These are phyloP conservation scores for Planococcus citri DNA, from an alignment of 1,140 invertebrate genomes.

Conservation along the genomic window DNA sequence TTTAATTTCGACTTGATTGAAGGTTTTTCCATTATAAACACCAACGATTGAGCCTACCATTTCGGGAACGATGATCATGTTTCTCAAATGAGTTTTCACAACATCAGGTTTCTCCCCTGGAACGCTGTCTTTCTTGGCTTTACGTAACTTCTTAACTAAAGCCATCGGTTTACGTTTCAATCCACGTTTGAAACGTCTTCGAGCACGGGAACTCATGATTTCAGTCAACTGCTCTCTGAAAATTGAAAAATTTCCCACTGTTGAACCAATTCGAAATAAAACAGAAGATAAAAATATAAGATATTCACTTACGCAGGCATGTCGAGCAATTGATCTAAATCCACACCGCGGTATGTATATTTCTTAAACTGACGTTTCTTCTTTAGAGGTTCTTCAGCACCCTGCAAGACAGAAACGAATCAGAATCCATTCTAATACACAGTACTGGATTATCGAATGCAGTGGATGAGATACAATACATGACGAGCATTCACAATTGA, in stretches of 20 bases:
- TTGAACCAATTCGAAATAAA: not conserved
- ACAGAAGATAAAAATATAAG: conserved; percentile 9
- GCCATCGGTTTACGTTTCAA: conserved; percentile 94
- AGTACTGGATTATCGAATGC: too few species aligned
- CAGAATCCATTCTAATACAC: too few species aligned
- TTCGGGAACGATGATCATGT: conserved; percentile 99
- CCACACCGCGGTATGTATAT: conserved; percentile 97
- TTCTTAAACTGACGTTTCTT: conserved; percentile 99
- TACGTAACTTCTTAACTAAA: conserved; percentile 82
- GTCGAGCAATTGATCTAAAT: conserved; percentile 96
- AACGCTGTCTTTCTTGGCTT: conserved; percentile 91
- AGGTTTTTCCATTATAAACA: conserved; percentile 98
- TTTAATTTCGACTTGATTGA: conserved; percentile 76
- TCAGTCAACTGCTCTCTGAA: conserved; percentile 89
- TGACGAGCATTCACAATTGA: too few species aligned
- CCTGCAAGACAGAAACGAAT: too few species aligned
- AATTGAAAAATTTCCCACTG: conserved; percentile 44
- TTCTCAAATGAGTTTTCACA: conserved; percentile 95
- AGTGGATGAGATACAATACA: too few species aligned
- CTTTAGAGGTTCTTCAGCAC: conserved; percentile 71
- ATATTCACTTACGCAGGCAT: conserved; percentile 80
- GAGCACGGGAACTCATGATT: conserved; percentile 77
- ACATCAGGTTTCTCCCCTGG: conserved; percentile 97
- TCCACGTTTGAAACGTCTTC: conserved; percentile 81
- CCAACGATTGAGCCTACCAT: conserved; percentile 99